phyloP scores from a whole-genome alignment of 2,888 invertebrate species.

The Drosophila nr. perissopoda region DNA sequence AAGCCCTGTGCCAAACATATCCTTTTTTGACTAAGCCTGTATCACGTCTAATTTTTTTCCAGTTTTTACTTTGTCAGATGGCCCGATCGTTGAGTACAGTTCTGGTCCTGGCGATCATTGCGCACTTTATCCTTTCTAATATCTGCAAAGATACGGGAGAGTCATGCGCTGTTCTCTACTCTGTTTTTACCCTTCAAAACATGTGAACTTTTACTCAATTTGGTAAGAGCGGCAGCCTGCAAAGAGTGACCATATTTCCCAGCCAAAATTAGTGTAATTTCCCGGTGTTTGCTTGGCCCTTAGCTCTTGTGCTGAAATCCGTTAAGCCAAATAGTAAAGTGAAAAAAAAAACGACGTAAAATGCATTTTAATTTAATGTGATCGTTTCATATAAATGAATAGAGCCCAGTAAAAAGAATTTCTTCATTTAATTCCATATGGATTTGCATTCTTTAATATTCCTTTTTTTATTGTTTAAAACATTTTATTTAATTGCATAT shows the following conservation, averaged over 20 bases:
- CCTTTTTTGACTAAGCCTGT: neutral
- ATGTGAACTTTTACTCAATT: neutral
- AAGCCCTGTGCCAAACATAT: neutral
- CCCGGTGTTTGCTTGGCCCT: neutral
- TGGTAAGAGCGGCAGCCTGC: neutral
- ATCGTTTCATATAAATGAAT: neutral
- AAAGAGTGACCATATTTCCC: neutral
- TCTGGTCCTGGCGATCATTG: neutral
- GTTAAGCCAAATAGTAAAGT: neutral
- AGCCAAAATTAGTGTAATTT: neutral
- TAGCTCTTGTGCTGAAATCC: neutral
- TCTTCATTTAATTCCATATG: conserved; percentile 55
- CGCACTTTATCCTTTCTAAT: neutral
- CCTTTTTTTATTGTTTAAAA: conserved; percentile 62
- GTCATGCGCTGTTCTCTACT: neutral
- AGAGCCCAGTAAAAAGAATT: conserved; percentile 13
- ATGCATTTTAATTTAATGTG: neutral
- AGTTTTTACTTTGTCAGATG: no score
- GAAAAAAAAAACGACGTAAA: neutral
- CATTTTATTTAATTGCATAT: conserved; percentile 69
- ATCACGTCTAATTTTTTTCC: no score
- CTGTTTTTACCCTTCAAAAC: neutral
- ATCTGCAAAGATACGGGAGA: neutral
- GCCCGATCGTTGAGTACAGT: neutral
- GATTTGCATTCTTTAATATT: conserved; percentile 59